Conservation (phyloP, 2,888 invertebrate genomes). For the Graphium colonna region DNA sequence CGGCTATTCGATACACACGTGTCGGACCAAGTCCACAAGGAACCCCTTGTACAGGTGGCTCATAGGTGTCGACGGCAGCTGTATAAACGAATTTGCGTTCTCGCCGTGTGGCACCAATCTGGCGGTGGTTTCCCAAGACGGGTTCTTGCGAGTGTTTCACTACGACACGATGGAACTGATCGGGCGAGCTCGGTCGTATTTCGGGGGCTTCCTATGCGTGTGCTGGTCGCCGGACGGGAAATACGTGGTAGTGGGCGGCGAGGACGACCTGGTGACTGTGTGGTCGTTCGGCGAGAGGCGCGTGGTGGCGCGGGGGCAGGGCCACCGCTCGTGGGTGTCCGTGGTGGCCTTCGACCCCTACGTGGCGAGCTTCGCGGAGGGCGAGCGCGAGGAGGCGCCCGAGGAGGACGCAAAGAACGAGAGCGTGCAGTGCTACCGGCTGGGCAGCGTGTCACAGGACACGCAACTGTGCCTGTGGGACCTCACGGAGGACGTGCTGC, state of each 20-base stretch:
- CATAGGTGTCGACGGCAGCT: constrained; percentile 88
- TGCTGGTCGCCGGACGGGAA: constrained; percentile 99
- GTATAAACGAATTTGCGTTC: constrained; percentile 98
- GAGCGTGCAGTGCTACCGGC: constrained; percentile 84
- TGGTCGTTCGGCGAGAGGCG: constrained; percentile 96
- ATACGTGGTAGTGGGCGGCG: constrained; percentile 97
- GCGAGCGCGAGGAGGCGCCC: constrained; percentile 80
- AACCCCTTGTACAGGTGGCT: constrained; percentile 96
- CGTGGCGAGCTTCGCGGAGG: constrained; percentile 85
- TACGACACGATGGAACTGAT: constrained; percentile 98
- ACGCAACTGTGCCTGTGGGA: constrained; percentile 99
- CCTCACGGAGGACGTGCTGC: constrained; percentile 95
- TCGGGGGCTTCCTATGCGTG: constrained; percentile 98
- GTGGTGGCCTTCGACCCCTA: constrained; percentile 97
- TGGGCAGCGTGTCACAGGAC: constrained; percentile 98
- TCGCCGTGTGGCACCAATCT: constrained; percentile 96
- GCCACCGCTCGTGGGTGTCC: constrained; percentile 98
- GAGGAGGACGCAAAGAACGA: constrained; percentile 53
- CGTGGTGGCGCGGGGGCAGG: constrained; percentile 98
- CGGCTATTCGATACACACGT: constrained; percentile 95
- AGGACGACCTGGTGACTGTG: constrained; percentile 98
- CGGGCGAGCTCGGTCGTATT: constrained; percentile 96
- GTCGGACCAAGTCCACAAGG: constrained; percentile 96
- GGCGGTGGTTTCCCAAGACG: constrained; percentile 97
- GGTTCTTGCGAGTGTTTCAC: constrained; percentile 96